phyloP scores from a whole-genome alignment of 2,888 invertebrate genomes.

The Lypha dubia region DNA sequence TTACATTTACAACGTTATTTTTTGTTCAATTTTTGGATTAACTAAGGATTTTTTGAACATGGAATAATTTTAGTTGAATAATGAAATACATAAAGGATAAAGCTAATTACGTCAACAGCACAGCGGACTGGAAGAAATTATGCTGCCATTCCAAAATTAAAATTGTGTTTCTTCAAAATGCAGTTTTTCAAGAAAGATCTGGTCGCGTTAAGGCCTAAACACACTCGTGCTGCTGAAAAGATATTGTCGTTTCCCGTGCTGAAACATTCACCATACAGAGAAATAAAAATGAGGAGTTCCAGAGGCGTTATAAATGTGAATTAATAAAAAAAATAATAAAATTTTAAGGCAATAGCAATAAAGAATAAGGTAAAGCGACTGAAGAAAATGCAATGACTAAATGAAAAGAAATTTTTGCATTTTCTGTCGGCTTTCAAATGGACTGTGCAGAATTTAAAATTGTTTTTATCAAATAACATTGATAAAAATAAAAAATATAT shows the following conservation, averaged over 20 bases:
- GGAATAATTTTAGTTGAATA: no score
- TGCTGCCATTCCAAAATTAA: no score
- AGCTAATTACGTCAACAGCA: no score
- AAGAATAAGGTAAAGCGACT: not conserved
- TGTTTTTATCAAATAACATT: no score
- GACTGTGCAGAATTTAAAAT: no score
- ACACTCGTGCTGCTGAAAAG: slow-evolving; percentile 26
- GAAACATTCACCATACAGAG: slow-evolving; percentile 5
- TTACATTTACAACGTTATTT: no score
- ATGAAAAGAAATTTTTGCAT: not conserved
- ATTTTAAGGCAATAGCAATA: slow-evolving; percentile 8
- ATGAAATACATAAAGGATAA: no score
- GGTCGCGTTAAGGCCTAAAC: not conserved
- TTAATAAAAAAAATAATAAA: slow-evolving; percentile 3
- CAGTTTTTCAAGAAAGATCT: not conserved
- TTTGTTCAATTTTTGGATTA: no score
- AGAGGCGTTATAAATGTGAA: slow-evolving; percentile 45
- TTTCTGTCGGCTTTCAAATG: not conserved
- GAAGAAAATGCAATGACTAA: not conserved
- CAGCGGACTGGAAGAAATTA: no score
- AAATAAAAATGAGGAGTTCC: slow-evolving; percentile 22
- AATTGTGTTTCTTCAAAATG: no score
- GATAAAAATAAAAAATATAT: no score
- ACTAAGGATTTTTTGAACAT: no score
- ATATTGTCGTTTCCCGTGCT: slow-evolving; percentile 42